phyloP scores from a whole-genome alignment of 2,113 vertebrate species.

The Chloebia gouldiae region DNA sequence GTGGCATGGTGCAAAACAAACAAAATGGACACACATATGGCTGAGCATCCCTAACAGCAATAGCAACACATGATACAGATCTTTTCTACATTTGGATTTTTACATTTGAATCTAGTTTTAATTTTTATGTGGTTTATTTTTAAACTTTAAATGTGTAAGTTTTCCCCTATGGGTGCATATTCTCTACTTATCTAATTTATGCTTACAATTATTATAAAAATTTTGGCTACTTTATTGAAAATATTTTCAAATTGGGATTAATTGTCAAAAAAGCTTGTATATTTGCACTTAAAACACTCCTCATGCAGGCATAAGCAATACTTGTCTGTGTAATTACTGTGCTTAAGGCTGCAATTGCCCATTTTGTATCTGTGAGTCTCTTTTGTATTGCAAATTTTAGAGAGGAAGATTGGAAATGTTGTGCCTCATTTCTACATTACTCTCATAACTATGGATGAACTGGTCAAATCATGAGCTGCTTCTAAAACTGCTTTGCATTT shows the following conservation, averaged over 20 bases:
- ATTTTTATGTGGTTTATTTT: not conserved
- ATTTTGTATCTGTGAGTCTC: conserved; percentile 15
- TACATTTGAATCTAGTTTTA: not conserved
- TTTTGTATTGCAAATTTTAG: not conserved
- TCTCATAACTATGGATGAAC: conserved; percentile 44
- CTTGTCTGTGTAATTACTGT: conserved; percentile 3
- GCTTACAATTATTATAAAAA: not conserved
- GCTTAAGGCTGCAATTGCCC: conserved; percentile 10
- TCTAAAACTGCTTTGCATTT: conserved; percentile 56
- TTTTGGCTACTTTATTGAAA: not conserved
- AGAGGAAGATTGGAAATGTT: not conserved
- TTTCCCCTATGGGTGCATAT: not conserved
- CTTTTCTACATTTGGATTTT: not conserved
- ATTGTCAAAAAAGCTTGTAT: conserved; percentile 17
- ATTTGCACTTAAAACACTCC: conserved; percentile 2
- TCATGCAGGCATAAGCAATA: conserved; percentile 6
- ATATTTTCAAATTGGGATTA: not conserved
- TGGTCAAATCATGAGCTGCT: conserved; percentile 16
- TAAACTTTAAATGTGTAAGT: not conserved
- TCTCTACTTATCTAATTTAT: not conserved
- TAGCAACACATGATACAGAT: rapidly evolving
- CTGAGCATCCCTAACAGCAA: not conserved
- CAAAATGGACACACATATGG: rapidly evolving
- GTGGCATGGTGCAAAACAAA: not conserved
- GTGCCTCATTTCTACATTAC: not conserved